Percentiles rank a stretch among this genome's conserved stretches.
These are phyloP conservation scores for Sylvia borin DNA, from an alignment of 2,797 vertebrate species.

Conservation along the genomic window DNA sequence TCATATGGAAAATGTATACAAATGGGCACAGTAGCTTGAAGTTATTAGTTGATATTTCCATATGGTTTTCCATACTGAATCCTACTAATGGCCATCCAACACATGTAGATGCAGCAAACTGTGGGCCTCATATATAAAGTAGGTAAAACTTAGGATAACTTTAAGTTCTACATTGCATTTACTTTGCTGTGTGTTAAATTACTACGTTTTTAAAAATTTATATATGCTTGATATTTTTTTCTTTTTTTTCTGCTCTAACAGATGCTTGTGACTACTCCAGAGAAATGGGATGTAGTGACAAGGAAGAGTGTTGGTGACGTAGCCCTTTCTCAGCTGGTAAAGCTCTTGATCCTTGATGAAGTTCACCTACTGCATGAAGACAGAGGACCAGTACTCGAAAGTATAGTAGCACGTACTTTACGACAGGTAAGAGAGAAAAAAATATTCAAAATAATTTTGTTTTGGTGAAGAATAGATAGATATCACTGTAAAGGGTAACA, in stretches of 20 bases:
- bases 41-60: not conserved
- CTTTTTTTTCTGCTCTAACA: constrained; percentile 47
- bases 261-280: constrained; percentile 99
- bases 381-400: constrained; percentile 96
- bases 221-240: not conserved
- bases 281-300: constrained; percentile 99
- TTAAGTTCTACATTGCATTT: not conserved
- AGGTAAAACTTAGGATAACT: not conserved
- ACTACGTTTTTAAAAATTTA: not conserved
- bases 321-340: constrained; percentile 93
- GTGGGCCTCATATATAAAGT: not conserved
- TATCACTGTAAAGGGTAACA: not conserved
- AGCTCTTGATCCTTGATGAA: constrained; percentile 95
- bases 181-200: not conserved
- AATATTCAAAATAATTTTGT: not conserved
- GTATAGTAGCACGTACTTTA: constrained; percentile 94
- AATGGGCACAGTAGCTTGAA: not conserved
- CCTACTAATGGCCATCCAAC: not conserved
- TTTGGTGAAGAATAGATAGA: not conserved
- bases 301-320: constrained; percentile 98
- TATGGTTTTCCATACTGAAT: not conserved
- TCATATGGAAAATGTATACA: not conserved
- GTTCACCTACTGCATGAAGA: constrained; percentile 98
- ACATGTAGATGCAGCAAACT: not conserved
- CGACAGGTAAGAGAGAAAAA: constrained; percentile 83